phyloP scores from a whole-genome alignment of 2,797 vertebrate genomes.

The Hippopotamyrus pictus region DNA sequence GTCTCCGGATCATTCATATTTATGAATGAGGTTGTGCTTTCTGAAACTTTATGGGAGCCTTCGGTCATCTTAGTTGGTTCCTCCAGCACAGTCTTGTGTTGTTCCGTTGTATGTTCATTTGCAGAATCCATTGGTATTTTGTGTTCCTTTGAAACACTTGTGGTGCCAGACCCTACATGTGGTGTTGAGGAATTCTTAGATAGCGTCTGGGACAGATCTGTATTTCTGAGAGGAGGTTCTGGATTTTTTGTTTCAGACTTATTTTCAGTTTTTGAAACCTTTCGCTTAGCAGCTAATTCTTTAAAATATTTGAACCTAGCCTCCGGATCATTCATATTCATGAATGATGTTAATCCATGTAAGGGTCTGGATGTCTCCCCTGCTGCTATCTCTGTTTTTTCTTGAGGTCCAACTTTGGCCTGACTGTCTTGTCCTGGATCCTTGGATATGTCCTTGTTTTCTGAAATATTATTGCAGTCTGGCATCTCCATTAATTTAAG shows the following conservation, averaged over 20 bases:
- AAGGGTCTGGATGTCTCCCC: constrained; percentile 17
- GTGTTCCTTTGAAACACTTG: constrained; percentile 27
- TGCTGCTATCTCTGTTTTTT: constrained; percentile 8
- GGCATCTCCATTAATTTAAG: background rate
- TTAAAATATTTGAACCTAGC: constrained; percentile 59
- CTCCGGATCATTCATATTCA: constrained; percentile 63
- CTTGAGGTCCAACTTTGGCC: constrained; percentile 7
- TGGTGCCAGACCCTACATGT: background rate
- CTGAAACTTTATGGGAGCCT: constrained; percentile 17
- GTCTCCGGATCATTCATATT: constrained; percentile 63
- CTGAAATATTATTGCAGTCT: background rate
- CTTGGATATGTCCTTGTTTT: background rate
- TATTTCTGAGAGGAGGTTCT: constrained; percentile 49
- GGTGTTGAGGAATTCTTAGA: constrained; percentile 45
- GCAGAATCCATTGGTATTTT: constrained; percentile 30
- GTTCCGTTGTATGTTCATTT: background rate
- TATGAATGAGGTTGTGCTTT: constrained; percentile 24
- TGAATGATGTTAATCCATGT: constrained; percentile 4
- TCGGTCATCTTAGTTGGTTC: background rate
- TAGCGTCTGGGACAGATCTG: constrained; percentile 22
- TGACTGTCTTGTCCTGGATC: background rate
- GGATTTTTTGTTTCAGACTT: constrained; percentile 42
- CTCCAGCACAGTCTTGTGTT: background rate
- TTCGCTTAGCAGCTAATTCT: constrained; percentile 63
- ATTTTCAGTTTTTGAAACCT: constrained; percentile 47